Evolutionary conservation across 2,888 invertebrate genomes (phyloP).

Genomic region (Nephrocerus scutellatus): DNA sequence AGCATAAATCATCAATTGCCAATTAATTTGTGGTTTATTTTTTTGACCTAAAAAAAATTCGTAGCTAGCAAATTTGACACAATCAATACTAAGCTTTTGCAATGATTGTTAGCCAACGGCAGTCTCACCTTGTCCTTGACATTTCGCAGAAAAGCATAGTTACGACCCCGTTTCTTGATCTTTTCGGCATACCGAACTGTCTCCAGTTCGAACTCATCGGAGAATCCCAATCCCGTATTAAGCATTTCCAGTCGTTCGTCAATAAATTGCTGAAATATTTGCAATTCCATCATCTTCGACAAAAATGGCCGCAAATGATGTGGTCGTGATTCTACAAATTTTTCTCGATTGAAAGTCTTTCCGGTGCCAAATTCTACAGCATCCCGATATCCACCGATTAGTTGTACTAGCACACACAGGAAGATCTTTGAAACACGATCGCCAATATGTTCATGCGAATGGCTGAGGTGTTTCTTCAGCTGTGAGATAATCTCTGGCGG

Average conservation of each 20-base stretch:
- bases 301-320: conserved; percentile 81
- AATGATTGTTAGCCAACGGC: background rate
- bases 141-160: conserved; percentile 77
- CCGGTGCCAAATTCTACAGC: conserved; percentile 72
- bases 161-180: conserved; percentile 49
- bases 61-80: conserved; percentile 10
- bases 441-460: conserved; percentile 62
- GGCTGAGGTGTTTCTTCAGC: conserved; percentile 44
- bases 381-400: conserved; percentile 92
- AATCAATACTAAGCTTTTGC: conserved; percentile 5
- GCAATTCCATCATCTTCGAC: conserved; percentile 81
- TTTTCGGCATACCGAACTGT: conserved; percentile 54
- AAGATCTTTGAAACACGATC: conserved; percentile 92
- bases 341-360: conserved; percentile 75
- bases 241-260: conserved; percentile 88
- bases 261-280: conserved; percentile 91
- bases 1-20: too few species aligned
- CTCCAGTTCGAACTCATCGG: conserved; percentile 93
- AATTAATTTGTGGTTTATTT: too few species aligned
- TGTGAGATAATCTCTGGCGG: conserved; percentile 79
- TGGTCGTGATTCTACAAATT: conserved; percentile 81
- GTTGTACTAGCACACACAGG: conserved; percentile 75
- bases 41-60: conserved; percentile 10
- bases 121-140: conserved; percentile 77
- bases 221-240: conserved; percentile 86